phyloP scores from a whole-genome alignment of 2,797 vertebrate genomes.

The Esox lucius region DNA sequence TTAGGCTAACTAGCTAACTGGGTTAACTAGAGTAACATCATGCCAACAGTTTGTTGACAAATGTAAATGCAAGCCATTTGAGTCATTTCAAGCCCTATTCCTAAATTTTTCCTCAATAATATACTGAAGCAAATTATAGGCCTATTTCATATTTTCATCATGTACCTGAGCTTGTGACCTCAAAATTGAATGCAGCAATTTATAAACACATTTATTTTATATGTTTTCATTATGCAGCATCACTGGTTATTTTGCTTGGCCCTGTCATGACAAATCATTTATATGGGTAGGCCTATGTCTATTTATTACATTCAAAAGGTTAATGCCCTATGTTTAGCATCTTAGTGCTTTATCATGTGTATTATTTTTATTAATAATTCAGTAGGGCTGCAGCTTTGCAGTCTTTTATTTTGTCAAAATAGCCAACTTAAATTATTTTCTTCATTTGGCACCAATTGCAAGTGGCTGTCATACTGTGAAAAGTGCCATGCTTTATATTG shows the following conservation, averaged over 20 bases:
- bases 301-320: conserved; percentile 1
- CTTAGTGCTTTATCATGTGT: neutral
- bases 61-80: too few species aligned
- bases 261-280: neutral
- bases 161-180: too few species aligned
- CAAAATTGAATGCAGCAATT: too few species aligned
- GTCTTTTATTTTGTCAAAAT: neutral
- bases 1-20: too few species aligned
- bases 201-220: neutral
- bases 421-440: neutral
- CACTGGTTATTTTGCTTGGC: neutral
- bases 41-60: too few species aligned
- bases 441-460: conserved; percentile 12
- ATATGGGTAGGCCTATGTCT: neutral
- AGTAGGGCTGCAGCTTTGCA: neutral
- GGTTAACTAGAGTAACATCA: too few species aligned
- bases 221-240: neutral
- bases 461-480: conserved; percentile 17
- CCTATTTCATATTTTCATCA: too few species aligned
- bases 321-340: neutral
- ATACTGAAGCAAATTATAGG: too few species aligned
- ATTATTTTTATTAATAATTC: neutral
- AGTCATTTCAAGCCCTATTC: too few species aligned
- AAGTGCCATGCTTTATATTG: neutral
- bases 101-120: too few species aligned